These are phyloP conservation scores for Gracilinanus agilis DNA, from an alignment of 2,113 vertebrate genomes.

Conservation along the genomic window DNA sequence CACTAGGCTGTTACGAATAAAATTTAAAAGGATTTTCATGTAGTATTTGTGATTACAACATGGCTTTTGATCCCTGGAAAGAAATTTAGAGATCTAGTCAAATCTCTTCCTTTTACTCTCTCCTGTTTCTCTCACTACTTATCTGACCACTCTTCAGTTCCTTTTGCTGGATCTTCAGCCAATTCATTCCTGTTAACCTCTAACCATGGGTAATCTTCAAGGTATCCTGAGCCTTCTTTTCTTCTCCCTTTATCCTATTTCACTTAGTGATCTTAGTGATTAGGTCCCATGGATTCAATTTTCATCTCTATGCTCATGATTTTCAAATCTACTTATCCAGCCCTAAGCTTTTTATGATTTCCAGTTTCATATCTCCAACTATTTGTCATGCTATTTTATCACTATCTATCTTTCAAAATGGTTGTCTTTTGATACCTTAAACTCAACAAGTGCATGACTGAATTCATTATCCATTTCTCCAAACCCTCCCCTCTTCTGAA, in stretches of 20 bases:
- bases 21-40: not conserved
- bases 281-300: not conserved
- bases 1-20: not conserved
- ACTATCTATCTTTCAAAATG: not conserved
- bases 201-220: not conserved
- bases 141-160: not conserved
- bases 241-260: not conserved
- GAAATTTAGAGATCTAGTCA: not conserved
- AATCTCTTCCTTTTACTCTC: not conserved
- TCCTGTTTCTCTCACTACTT: not conserved
- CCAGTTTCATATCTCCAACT: not conserved
- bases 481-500: too few species aligned
- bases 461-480: too few species aligned
- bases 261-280: not conserved
- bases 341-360: not conserved
- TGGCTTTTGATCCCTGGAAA: not conserved
- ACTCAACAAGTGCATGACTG: too few species aligned
- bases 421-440: not conserved
- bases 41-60: not conserved
- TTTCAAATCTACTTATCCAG: not conserved
- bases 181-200: not conserved
- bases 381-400: not conserved
- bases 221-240: not conserved
- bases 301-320: not conserved
- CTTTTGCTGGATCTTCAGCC: not conserved